Evolutionary conservation across 2,113 vertebrate species (phyloP).

Genomic region (Felis chaus): DNA sequence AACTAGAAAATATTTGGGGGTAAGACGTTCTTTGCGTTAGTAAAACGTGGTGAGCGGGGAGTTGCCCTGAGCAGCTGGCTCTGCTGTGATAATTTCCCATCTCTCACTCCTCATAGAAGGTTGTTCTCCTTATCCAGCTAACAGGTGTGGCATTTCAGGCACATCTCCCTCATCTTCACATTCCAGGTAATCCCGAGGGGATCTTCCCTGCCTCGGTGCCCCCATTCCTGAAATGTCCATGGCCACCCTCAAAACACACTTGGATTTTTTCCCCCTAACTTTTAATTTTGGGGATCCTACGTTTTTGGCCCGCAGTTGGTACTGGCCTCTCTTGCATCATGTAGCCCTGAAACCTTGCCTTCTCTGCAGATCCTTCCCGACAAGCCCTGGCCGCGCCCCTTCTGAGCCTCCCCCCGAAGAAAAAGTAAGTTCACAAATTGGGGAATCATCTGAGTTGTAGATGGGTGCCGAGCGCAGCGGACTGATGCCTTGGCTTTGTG

Average conservation of each 20-base stretch:
- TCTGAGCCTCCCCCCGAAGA: constrained; percentile 95
- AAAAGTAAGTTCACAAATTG: constrained; percentile 90
- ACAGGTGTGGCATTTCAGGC: neutral
- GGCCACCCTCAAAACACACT: neutral
- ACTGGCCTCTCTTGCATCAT: neutral
- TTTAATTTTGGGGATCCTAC: neutral
- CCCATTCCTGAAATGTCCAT: neutral
- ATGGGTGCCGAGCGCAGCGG: too few relatives aligned
- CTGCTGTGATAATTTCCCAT: neutral
- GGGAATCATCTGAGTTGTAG: neutral
- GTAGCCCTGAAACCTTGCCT: neutral
- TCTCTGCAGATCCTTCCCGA: constrained; percentile 91
- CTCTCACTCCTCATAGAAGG: neutral
- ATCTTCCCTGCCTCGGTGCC: neutral
- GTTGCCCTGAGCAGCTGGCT: neutral
- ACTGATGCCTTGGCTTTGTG: neutral
- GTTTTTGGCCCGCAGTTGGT: neutral
- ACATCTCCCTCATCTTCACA: neutral
- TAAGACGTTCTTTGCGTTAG: neutral
- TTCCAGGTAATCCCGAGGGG: neutral
- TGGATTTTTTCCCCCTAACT: neutral
- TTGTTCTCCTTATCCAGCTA: neutral
- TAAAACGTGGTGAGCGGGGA: neutral
- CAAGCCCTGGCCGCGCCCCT: constrained; percentile 94
- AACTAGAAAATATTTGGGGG: neutral